phyloP scores from a whole-genome alignment of 2,888 invertebrate genomes.

The Leucophenga montana region DNA sequence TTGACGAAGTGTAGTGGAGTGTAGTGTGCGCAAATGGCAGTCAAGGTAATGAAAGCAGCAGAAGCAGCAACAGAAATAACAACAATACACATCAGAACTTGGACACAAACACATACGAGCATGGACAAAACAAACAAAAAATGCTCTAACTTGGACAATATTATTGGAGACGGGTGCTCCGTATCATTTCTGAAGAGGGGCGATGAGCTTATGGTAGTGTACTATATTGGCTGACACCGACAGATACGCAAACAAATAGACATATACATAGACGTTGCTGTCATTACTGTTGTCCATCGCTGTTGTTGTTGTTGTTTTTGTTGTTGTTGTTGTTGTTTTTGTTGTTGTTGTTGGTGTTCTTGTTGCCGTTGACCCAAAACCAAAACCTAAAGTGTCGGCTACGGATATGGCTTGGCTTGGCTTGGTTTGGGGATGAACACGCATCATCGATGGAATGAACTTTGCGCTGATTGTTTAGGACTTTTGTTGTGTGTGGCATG shows the following conservation, averaged over 20 bases:
- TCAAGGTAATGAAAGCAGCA: constrained; percentile 17
- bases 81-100: neutral
- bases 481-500: too few species aligned
- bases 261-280: constrained; percentile 59
- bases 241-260: constrained; percentile 59
- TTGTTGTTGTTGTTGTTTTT: constrained; percentile 12
- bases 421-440: neutral
- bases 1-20: too few species aligned
- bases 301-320: constrained; percentile 16
- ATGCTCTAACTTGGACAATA: neutral
- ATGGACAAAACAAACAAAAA: constrained; percentile 8
- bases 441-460: too few species aligned
- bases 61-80: neutral
- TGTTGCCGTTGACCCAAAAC: constrained; percentile 27
- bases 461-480: too few species aligned
- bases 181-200: too few species aligned
- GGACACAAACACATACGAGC: too few species aligned
- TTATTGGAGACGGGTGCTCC: too few species aligned
- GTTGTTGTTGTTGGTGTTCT: too few species aligned
- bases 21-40: constrained; percentile 26
- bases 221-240: constrained; percentile 16
- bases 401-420: too few species aligned
- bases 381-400: constrained; percentile 4
- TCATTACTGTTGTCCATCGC: neutral
- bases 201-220: neutral